These are phyloP conservation scores for Calliopsis andreniformis DNA, from an alignment of 1,140 invertebrate genomes.

Conservation along the genomic window DNA sequence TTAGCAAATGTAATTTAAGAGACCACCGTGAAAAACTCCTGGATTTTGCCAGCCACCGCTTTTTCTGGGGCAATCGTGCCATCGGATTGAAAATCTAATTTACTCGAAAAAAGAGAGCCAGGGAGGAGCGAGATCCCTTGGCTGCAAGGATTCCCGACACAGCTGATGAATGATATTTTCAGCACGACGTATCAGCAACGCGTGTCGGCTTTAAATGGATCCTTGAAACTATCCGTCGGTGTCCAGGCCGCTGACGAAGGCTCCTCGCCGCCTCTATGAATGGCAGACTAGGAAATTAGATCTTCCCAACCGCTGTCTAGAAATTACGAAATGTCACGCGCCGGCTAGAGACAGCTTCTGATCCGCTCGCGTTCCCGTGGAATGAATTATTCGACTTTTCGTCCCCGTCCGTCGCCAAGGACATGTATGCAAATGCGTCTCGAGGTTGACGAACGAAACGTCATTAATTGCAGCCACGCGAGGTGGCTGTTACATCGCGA, in stretches of 20 bases:
- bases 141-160: neutral
- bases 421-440: constrained; percentile 41
- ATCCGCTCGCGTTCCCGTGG: constrained; percentile 3
- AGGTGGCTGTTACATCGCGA: neutral
- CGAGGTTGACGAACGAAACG: constrained; percentile 31
- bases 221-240: constrained; percentile 62
- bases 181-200: constrained; percentile 51
- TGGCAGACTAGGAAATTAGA: constrained; percentile 72
- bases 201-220: constrained; percentile 61
- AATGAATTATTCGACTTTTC: constrained; percentile 54
- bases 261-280: constrained; percentile 48
- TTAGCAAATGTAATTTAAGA: constrained; percentile 22
- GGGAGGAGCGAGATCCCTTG: neutral
- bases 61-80: constrained; percentile 14
- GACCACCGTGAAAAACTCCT: neutral
- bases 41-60: constrained; percentile 6
- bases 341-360: constrained; percentile 53
- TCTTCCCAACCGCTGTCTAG: constrained; percentile 69
- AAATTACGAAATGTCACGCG: constrained; percentile 67
- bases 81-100: constrained; percentile 36
- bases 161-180: constrained; percentile 54
- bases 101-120: neutral
- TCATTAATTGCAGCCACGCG: constrained; percentile 24
- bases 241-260: constrained; percentile 54
- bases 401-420: constrained; percentile 1